Conservation (phyloP, 1,140 invertebrate genomes). For the Lepidotrigona ventralis region DNA sequence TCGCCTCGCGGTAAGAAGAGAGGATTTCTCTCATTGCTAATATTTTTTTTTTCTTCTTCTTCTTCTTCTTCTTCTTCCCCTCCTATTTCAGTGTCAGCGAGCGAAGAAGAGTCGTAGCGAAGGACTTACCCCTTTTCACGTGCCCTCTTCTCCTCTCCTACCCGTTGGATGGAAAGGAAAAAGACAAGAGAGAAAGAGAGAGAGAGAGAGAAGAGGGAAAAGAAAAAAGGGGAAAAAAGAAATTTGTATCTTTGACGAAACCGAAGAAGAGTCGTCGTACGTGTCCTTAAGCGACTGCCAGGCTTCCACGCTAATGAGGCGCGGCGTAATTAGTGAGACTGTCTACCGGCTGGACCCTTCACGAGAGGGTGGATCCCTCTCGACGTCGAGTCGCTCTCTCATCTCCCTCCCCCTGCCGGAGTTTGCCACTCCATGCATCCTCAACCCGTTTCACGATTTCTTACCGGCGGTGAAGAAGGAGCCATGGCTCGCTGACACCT, state of each 20-base stretch:
- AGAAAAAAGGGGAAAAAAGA: constrained; percentile 34
- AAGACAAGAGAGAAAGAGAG: too few relatives aligned
- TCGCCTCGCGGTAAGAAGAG: constrained; percentile 1
- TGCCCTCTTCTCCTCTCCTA: background rate
- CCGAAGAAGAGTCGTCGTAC: constrained; percentile 62
- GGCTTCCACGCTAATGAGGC: constrained; percentile 78
- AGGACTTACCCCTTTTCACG: background rate
- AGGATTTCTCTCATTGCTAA: constrained; percentile 51
- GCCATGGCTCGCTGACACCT: constrained; percentile 46
- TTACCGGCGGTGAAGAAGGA: constrained; percentile 44
- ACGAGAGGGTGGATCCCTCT: constrained; percentile 61
- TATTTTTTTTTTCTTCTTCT: constrained; percentile 36
- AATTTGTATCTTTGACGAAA: constrained; percentile 65
- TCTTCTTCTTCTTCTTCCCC: constrained; percentile 29
- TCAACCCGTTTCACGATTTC: constrained; percentile 51
- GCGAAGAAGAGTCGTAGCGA: constrained; percentile 11
- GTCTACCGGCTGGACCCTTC: constrained; percentile 68
- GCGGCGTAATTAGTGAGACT: constrained; percentile 80
- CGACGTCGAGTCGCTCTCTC: constrained; percentile 60
- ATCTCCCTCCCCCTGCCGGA: constrained; percentile 4
- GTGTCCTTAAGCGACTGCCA: constrained; percentile 66
- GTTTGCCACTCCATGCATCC: constrained; percentile 52
- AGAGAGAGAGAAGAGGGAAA: background rate
- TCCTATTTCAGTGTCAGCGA: constrained; percentile 17
- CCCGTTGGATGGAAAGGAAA: background rate